phyloP scores from a whole-genome alignment of 2,113 vertebrate genomes.

The Pica pica region DNA sequence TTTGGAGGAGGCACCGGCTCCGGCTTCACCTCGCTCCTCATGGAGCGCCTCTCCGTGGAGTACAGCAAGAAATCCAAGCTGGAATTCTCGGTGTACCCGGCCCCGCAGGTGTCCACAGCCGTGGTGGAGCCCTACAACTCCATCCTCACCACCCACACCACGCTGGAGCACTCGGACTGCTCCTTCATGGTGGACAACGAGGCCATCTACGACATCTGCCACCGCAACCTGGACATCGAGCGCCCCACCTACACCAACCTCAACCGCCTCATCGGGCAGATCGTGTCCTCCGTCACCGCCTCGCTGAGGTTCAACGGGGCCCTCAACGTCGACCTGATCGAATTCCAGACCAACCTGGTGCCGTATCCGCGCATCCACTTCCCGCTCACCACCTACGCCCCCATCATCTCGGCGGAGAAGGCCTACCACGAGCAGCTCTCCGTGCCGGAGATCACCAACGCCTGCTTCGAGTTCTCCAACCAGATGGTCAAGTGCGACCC shows the following conservation, averaged over 20 bases:
- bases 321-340: constrained; percentile 66
- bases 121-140: constrained; percentile 83
- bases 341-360: constrained; percentile 71
- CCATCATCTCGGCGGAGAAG: constrained; percentile 40
- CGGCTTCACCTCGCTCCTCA: constrained; percentile 61
- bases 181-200: constrained; percentile 83
- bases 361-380: constrained; percentile 68
- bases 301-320: constrained; percentile 64
- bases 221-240: constrained; percentile 67
- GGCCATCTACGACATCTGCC: constrained; percentile 77
- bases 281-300: constrained; percentile 50
- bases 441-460: constrained; percentile 63
- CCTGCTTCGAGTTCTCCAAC: constrained; percentile 71
- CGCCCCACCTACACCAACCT: constrained; percentile 67
- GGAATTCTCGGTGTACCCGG: constrained; percentile 80
- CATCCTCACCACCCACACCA: constrained; percentile 82
- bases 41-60: constrained; percentile 64
- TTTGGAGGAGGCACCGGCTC: constrained; percentile 66
- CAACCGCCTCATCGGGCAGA: constrained; percentile 66
- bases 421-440: constrained; percentile 71
- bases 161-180: constrained; percentile 79
- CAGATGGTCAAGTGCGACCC: constrained; percentile 75
- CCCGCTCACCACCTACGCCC: constrained; percentile 60
- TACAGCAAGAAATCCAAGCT: constrained; percentile 81
- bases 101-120: constrained; percentile 73